Evolutionary conservation across 2,888 invertebrate genomes (phyloP).

Genomic region (Mesochorus sp.): DNA sequence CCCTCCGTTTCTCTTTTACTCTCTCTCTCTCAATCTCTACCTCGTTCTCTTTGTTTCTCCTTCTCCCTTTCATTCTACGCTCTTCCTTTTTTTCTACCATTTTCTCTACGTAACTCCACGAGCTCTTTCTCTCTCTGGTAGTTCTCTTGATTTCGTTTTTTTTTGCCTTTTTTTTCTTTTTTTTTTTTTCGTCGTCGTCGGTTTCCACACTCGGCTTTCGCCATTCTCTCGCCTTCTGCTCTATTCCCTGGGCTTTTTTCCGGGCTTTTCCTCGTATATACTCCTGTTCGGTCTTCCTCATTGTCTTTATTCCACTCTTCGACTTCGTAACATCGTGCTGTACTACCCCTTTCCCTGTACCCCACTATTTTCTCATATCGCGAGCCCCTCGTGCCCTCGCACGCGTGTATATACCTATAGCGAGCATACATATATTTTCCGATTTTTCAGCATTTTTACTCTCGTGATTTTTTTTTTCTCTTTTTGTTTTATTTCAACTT

Average conservation of each 20-base stretch:
- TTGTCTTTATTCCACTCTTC: conserved; percentile 31
- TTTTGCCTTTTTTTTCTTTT: background rate
- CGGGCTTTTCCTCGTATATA: background rate
- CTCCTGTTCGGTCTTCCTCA: conserved; percentile 5
- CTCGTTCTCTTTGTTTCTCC: background rate
- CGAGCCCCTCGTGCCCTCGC: too few species aligned
- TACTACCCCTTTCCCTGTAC: background rate
- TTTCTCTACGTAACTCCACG: too few species aligned
- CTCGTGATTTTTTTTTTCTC: background rate
- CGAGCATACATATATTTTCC: background rate
- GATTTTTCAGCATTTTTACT: conserved; percentile 8
- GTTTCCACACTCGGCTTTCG: conserved; percentile 4
- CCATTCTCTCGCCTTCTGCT: background rate
- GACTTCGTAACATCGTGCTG: conserved; percentile 12
- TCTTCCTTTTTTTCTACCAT: background rate
- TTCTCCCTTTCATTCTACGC: background rate
- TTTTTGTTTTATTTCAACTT: background rate
- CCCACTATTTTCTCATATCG: background rate
- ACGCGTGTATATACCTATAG: too few species aligned
- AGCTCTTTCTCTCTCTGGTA: background rate
- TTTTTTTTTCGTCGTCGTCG: too few species aligned
- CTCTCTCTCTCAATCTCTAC: background rate
- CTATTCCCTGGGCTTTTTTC: background rate
- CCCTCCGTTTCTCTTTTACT: conserved; percentile 20
- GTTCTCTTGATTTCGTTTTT: background rate